These are phyloP conservation scores for Theristicus caerulescens DNA, from an alignment of 2,113 vertebrate genomes.

Conservation along the genomic window DNA sequence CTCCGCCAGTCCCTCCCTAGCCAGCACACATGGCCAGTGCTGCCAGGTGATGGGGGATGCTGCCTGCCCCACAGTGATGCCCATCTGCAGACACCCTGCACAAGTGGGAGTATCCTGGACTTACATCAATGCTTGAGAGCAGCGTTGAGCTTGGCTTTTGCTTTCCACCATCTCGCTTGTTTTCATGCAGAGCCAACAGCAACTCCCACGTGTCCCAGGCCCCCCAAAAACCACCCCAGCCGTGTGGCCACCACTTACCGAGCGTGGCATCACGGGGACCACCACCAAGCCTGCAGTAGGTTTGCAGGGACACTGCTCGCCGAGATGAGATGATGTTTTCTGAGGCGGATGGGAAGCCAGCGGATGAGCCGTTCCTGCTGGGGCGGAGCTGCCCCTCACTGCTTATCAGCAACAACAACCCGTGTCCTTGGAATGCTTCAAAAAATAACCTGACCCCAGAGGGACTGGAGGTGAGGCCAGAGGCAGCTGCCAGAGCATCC, in stretches of 20 bases:
- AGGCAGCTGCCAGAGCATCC: neutral
- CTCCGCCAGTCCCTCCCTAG: neutral
- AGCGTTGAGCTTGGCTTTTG: neutral
- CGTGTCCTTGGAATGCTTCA: slow-evolving; percentile 6
- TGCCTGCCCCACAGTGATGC: neutral
- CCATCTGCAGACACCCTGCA: neutral
- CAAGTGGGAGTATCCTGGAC: neutral
- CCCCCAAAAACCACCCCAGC: neutral
- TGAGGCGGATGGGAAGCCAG: neutral
- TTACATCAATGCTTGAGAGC: accelerated
- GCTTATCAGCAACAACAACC: slow-evolving; percentile 29
- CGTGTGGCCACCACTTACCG: neutral
- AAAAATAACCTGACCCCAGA: neutral
- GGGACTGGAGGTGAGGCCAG: neutral
- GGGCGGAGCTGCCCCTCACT: slow-evolving; percentile 22
- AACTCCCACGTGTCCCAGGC: neutral
- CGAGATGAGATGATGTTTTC: neutral
- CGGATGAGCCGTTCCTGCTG: neutral
- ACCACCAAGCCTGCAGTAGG: accelerated
- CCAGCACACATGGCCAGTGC: neutral
- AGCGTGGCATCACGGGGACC: neutral
- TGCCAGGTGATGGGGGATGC: accelerated
- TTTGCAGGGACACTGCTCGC: neutral
- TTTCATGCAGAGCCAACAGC: neutral
- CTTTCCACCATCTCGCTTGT: neutral